phyloP scores from a whole-genome alignment of 2,888 invertebrate genomes.

The Lathronympha strigana region DNA sequence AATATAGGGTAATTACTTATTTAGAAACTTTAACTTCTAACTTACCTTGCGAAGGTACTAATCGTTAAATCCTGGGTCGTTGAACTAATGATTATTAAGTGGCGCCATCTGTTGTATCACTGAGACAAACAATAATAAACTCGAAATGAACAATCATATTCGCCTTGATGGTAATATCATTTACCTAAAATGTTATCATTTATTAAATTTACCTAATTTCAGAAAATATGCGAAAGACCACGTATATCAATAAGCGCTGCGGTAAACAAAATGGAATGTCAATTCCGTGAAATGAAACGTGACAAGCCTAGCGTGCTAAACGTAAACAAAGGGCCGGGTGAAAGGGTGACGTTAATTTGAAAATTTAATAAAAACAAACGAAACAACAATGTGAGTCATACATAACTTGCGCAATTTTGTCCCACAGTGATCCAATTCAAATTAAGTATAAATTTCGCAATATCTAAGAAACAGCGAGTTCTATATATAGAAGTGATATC shows the following conservation, averaged over 20 bases:
- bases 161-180: neutral
- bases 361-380: slow-evolving; percentile 62
- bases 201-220: neutral
- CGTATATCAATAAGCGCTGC: no score
- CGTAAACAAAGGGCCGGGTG: slow-evolving; percentile 45
- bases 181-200: neutral
- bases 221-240: slow-evolving; percentile 2
- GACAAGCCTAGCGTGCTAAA: slow-evolving; percentile 42
- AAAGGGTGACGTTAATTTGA: slow-evolving; percentile 72
- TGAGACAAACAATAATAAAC: neutral
- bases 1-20: neutral
- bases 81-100: slow-evolving; percentile 34
- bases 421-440: slow-evolving; percentile 28
- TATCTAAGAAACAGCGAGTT: slow-evolving; percentile 45
- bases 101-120: slow-evolving; percentile 29
- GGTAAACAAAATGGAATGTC: slow-evolving; percentile 13
- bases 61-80: slow-evolving; percentile 39
- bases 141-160: neutral
- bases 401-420: slow-evolving; percentile 30
- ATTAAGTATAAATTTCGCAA: slow-evolving; percentile 33
- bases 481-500: slow-evolving; percentile 58
- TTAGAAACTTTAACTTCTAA: slow-evolving; percentile 15
- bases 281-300: slow-evolving; percentile 43
- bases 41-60: slow-evolving; percentile 24
- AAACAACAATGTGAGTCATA: slow-evolving; percentile 49